Conservation (phyloP, 2,888 invertebrate genomes). For the Clivina fossor region DNA sequence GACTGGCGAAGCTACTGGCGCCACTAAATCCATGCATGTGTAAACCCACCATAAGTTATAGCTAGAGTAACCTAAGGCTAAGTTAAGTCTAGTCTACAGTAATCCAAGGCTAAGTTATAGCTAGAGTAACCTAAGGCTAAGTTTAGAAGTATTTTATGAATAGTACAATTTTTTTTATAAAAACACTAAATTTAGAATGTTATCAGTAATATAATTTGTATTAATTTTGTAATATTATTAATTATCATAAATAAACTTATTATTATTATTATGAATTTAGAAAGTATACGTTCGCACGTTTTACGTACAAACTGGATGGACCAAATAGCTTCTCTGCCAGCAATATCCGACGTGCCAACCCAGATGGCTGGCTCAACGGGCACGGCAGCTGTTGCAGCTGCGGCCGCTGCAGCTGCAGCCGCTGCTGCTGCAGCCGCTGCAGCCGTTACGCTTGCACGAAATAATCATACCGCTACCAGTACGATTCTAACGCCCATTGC, state of each 20-base stretch:
- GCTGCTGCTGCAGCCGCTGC: slow-evolving; percentile 53
- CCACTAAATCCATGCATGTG: too few relatives aligned
- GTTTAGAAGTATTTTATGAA: too few relatives aligned
- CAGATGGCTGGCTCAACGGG: slow-evolving; percentile 57
- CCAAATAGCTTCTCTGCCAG: slow-evolving; percentile 61
- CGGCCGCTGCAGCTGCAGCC: slow-evolving; percentile 47
- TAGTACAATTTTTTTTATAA: too few relatives aligned
- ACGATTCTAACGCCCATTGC: slow-evolving; percentile 48
- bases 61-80: too few relatives aligned
- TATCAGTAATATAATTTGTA: too few relatives aligned
- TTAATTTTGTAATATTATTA: too few relatives aligned
- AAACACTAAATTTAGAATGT: too few relatives aligned
- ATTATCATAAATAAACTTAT: not conserved
- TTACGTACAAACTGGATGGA: slow-evolving; percentile 70
- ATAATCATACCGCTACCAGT: slow-evolving; percentile 44
- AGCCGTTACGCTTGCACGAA: slow-evolving; percentile 33
- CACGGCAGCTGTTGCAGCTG: slow-evolving; percentile 34
- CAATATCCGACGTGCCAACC: slow-evolving; percentile 59
- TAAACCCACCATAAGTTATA: too few relatives aligned
- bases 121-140: too few relatives aligned
- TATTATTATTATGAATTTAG: slow-evolving; percentile 48
- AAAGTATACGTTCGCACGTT: slow-evolving; percentile 71
- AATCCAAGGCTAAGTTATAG: too few relatives aligned
- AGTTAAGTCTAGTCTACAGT: too few relatives aligned
- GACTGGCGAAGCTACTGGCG: too few relatives aligned